Evolutionary conservation across 2,888 invertebrate species (phyloP).

Genomic region (Pollenia amentaria): DNA sequence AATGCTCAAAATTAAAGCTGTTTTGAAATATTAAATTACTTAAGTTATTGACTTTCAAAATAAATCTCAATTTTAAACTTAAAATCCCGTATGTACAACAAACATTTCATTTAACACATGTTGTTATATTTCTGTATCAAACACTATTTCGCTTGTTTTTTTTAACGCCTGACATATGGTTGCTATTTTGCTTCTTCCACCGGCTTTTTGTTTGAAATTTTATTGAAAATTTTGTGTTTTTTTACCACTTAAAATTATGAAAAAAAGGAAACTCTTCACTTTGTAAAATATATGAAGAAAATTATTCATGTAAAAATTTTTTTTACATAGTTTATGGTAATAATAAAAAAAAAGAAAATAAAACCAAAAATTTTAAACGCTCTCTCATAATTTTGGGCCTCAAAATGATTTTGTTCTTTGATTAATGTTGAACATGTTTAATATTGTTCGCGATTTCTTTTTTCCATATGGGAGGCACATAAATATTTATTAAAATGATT

Average conservation of each 20-base stretch:
- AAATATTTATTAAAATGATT: slow-evolving; percentile 24
- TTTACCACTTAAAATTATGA: background rate
- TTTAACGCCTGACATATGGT: too few species aligned
- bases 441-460: background rate
- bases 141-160: too few species aligned
- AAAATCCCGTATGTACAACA: background rate
- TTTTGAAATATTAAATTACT: too few species aligned
- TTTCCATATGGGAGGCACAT: background rate
- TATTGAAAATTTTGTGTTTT: background rate
- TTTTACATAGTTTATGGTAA: slow-evolving; percentile 32
- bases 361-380: background rate
- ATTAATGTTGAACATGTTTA: slow-evolving; percentile 20
- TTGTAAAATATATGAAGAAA: slow-evolving; percentile 19
- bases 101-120: slow-evolving; percentile 25
- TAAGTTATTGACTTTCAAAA: too few species aligned
- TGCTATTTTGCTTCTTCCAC: too few species aligned
- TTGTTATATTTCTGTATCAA: background rate
- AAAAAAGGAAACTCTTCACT: background rate
- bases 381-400: slow-evolving; percentile 10
- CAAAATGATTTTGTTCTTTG: background rate
- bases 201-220: background rate
- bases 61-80: too few species aligned
- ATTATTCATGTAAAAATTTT: slow-evolving; percentile 4
- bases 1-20: too few species aligned
- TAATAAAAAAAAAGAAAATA: background rate